Evolutionary conservation across 2,797 vertebrate genomes (phyloP).

Genomic region (Silurus aristotelis): DNA sequence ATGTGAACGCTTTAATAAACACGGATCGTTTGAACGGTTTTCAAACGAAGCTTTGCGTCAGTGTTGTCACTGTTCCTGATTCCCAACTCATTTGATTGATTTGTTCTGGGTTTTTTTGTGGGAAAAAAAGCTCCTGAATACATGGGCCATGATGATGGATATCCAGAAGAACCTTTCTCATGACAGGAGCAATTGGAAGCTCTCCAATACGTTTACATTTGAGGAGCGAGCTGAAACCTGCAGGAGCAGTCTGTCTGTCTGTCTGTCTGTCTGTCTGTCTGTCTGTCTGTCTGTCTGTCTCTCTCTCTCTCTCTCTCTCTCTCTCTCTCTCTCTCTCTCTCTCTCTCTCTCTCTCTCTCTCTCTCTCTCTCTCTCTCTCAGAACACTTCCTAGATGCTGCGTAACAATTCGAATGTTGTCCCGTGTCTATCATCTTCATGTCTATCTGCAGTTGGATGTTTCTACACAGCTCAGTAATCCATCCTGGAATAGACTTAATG

Average conservation of each 20-base stretch:
- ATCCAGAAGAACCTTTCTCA: conserved; percentile 1
- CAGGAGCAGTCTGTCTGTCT: background rate
- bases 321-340: too few species aligned
- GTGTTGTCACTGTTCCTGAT: background rate
- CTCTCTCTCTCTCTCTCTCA: too few species aligned
- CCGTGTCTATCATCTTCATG: background rate
- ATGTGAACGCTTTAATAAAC: background rate
- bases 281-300: too few species aligned
- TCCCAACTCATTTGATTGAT: background rate
- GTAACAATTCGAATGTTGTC: too few species aligned
- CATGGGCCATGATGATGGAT: background rate
- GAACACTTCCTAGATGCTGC: too few species aligned
- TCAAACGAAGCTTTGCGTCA: background rate
- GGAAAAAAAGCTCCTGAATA: background rate
- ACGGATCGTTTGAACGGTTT: background rate
- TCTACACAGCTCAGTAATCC: background rate
- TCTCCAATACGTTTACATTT: background rate
- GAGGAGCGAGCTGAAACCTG: conserved; percentile 20
- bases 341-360: background rate
- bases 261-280: too few species aligned
- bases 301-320: background rate
- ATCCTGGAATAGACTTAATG: background rate
- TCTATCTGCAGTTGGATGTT: background rate
- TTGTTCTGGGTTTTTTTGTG: background rate
- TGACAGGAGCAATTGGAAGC: background rate